A percentile compares a stretch with the other conserved stretches of the same genome.
Evolutionary conservation across 35 echinoderm and acorn worm genomes (phyloP).

Genomic region (Hemicentrotus pulcherrimus): DNA sequence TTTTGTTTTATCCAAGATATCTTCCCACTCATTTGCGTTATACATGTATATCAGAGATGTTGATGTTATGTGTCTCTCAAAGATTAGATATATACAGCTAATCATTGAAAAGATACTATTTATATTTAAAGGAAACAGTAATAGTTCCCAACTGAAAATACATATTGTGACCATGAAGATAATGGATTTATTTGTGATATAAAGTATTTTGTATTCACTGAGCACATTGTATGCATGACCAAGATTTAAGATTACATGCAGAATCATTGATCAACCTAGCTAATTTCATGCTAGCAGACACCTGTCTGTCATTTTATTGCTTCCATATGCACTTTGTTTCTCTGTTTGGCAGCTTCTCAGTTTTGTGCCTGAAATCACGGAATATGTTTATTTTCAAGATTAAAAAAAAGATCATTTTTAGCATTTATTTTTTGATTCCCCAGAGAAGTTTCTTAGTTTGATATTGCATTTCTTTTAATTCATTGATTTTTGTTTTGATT

Average conservation of each 20-base stretch:
- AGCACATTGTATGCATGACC: slow-evolving; percentile 22
- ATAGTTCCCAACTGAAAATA: background rate
- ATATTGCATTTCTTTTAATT: slow-evolving; percentile 15
- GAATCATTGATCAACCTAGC: background rate
- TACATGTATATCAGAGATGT: background rate
- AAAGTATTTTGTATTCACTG: background rate
- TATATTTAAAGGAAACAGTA: background rate
- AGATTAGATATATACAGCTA: no score
- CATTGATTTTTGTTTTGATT: slow-evolving; percentile 12
- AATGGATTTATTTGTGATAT: background rate
- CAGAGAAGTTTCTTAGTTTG: slow-evolving; percentile 8
- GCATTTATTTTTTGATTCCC: background rate
- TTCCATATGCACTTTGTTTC: slow-evolving; percentile 28
- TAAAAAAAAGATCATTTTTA: background rate
- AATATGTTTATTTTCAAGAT: slow-evolving; percentile 15
- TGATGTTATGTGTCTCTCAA: background rate
- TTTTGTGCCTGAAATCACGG: slow-evolving; percentile 20
- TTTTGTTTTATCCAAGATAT: background rate
- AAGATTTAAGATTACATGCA: background rate
- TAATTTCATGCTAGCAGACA: background rate
- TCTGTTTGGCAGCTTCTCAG: slow-evolving; percentile 21
- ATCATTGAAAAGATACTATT: background rate
- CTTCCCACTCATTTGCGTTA: background rate
- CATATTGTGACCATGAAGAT: background rate
- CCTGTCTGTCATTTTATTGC: background rate